A percentile compares a stretch with the other conserved stretches of the same genome.
These are phyloP conservation scores for Formica selysi DNA, from an alignment of 1,140 invertebrate species.

Conservation along the genomic window DNA sequence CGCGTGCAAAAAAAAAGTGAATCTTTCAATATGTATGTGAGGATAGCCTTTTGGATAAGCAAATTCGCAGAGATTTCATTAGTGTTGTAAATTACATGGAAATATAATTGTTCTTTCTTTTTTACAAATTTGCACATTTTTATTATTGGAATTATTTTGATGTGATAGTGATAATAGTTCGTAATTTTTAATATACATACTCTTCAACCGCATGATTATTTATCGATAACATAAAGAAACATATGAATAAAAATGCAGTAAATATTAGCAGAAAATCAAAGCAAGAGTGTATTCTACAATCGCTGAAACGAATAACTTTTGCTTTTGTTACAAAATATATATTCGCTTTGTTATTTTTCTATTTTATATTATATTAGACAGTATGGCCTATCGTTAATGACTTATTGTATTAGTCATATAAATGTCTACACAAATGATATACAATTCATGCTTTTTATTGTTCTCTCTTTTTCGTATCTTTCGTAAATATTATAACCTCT, in stretches of 20 bases:
- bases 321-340: not conserved
- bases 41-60: not conserved
- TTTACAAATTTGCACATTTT: not conserved
- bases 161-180: not conserved
- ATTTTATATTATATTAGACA: not conserved
- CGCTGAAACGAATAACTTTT: no score
- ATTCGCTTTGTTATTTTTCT: not conserved
- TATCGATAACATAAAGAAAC: not conserved
- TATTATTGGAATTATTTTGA: not conserved
- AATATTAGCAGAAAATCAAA: not conserved
- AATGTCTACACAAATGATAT: not conserved
- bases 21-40: not conserved
- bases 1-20: not conserved
- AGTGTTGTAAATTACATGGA: not conserved
- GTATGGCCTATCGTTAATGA: not conserved
- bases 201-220: not conserved
- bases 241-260: not conserved
- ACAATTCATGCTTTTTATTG: not conserved
- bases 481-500: constrained; percentile 12
- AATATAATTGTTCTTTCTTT: not conserved
- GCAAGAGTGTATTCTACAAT: no score
- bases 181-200: not conserved
- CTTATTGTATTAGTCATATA: not conserved
- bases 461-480: not conserved
- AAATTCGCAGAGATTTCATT: not conserved